Evolutionary conservation across 2,113 vertebrate species (phyloP).

Genomic region (Mionectes macconnelli): DNA sequence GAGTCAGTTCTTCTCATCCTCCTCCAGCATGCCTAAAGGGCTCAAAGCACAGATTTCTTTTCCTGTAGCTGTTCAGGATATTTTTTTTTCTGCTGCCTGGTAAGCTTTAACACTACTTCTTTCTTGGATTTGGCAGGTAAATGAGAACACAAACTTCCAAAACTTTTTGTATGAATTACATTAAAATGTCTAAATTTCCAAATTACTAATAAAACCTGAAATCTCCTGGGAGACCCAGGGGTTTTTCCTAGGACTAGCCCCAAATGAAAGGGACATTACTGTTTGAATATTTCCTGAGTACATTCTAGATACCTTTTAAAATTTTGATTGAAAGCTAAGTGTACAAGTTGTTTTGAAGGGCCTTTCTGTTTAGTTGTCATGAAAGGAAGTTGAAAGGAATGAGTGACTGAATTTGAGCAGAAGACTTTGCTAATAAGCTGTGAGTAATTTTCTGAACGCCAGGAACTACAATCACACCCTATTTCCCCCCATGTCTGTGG

Average conservation of each 20-base stretch:
- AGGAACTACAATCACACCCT: background rate
- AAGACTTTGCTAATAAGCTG: background rate
- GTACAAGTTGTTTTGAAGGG: background rate
- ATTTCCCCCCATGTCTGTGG: fast-evolving
- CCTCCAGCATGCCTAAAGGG: background rate
- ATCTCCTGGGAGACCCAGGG: background rate
- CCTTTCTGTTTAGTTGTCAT: background rate
- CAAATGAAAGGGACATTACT: background rate
- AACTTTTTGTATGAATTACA: background rate
- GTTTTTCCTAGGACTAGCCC: background rate
- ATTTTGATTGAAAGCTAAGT: background rate
- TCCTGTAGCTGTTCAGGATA: background rate
- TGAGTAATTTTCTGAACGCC: background rate
- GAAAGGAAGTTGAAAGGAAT: background rate
- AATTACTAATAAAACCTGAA: background rate
- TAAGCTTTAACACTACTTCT: background rate
- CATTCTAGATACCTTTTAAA: background rate
- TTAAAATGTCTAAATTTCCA: background rate
- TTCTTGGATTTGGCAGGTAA: slow-evolving; percentile 1
- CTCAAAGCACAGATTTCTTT: background rate
- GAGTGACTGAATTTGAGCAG: background rate
- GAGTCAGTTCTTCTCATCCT: background rate
- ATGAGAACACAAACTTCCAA: background rate
- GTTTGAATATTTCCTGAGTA: background rate
- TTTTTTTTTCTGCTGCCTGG: background rate